A percentile compares a stretch with the other conserved stretches of the same genome.
Conservation (phyloP, 2,888 invertebrate species). For the Clanis bilineata region DNA sequence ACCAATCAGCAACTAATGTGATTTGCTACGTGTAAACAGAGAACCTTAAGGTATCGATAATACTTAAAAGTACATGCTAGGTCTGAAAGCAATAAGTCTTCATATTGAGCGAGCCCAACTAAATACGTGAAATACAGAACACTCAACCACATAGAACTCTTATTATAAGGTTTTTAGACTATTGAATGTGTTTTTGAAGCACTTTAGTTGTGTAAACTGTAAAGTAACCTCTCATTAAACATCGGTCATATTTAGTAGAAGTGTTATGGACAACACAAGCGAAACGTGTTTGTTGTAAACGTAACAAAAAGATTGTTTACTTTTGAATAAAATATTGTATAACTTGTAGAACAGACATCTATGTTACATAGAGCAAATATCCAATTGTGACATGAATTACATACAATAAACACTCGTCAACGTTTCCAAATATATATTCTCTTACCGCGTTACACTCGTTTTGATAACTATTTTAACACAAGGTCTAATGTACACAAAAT, state of each 20-base stretch:
- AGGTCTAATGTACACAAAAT: conserved; percentile 74
- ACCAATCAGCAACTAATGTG: conserved; percentile 72
- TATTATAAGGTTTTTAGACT: conserved; percentile 30
- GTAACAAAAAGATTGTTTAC: conserved; percentile 60
- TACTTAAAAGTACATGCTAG: conserved; percentile 71
- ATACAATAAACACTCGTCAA: conserved; percentile 77
- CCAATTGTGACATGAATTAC: conserved; percentile 71
- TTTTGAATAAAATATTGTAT: conserved; percentile 62
- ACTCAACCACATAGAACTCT: conserved; percentile 64
- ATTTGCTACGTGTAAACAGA: conserved; percentile 71
- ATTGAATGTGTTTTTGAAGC: conserved; percentile 40
- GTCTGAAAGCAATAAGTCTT: conserved; percentile 78
- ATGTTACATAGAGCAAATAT: conserved; percentile 63
- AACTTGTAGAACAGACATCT: conserved; percentile 64
- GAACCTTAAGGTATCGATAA: conserved; percentile 67
- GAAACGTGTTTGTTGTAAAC: conserved; percentile 67
- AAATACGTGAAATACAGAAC: conserved; percentile 70
- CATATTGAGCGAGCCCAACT: conserved; percentile 80
- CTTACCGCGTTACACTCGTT: conserved; percentile 73
- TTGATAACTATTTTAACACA: conserved; percentile 74
- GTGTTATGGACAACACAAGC: conserved; percentile 51
- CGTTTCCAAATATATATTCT: conserved; percentile 80
- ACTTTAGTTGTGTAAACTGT: conserved; percentile 53
- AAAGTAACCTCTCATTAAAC: conserved; percentile 28
- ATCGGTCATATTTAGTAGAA: conserved; percentile 30